These are phyloP conservation scores for Trogon melanurus DNA, from an alignment of 2,113 vertebrate species.

Conservation along the genomic window DNA sequence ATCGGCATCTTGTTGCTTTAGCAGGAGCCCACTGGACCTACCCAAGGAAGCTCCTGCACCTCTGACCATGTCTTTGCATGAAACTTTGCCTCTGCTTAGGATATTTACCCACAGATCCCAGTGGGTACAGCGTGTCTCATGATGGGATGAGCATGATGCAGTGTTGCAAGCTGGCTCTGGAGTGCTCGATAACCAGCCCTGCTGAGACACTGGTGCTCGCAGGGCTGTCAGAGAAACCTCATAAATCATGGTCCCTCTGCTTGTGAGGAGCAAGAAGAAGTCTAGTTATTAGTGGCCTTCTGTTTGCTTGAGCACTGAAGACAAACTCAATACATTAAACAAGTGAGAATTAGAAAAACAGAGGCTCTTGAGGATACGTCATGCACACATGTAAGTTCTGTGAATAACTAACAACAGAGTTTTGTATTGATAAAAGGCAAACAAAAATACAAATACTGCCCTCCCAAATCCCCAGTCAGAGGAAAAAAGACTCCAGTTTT, in stretches of 20 bases:
- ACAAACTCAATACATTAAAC: background rate
- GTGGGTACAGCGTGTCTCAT: accelerated
- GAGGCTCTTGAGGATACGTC: background rate
- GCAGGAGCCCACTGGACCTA: background rate
- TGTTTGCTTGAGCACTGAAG: background rate
- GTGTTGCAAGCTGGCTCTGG: accelerated
- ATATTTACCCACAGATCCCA: accelerated
- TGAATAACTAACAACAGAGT: background rate
- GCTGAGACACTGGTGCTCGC: background rate
- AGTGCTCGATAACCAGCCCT: background rate
- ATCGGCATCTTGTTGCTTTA: background rate
- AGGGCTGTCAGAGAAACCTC: background rate
- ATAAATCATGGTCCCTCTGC: background rate
- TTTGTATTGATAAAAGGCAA: background rate
- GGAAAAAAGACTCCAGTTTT: background rate
- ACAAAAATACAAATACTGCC: background rate
- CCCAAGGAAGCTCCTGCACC: background rate
- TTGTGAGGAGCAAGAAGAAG: background rate
- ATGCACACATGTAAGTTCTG: background rate
- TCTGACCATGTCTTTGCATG: background rate
- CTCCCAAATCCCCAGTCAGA: background rate
- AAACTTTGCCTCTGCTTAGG: background rate
- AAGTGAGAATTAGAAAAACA: background rate
- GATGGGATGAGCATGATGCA: background rate
- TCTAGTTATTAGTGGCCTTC: background rate